A percentile compares a stretch with the other conserved stretches of the same genome.
These are phyloP conservation scores for Willisornis vidua DNA, from an alignment of 2,113 vertebrate species.

Conservation along the genomic window DNA sequence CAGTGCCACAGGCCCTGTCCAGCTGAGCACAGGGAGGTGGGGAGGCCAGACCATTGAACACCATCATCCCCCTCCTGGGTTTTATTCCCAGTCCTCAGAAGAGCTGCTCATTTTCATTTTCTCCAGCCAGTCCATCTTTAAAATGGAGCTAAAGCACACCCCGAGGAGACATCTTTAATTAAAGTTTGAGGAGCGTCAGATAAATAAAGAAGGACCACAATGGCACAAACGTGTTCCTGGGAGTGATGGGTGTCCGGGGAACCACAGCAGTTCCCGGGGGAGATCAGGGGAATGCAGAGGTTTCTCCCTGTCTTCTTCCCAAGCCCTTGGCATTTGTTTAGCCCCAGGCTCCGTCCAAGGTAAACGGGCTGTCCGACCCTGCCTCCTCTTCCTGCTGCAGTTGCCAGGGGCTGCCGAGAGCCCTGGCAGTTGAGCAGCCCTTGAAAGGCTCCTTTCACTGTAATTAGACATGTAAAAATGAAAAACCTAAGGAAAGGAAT, in stretches of 20 bases:
- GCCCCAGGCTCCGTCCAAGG: slow-evolving; percentile 41
- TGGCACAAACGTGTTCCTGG: neutral
- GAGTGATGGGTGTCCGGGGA: slow-evolving; percentile 11
- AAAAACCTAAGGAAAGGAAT: slow-evolving; percentile 60
- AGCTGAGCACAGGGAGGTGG: fast-evolving
- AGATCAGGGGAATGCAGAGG: slow-evolving; percentile 10
- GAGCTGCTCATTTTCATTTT: neutral
- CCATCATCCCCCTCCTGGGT: neutral
- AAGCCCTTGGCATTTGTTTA: slow-evolving; percentile 53
- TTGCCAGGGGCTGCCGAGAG: slow-evolving; percentile 55
- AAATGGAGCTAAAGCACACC: neutral
- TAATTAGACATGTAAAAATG: slow-evolving; percentile 67
- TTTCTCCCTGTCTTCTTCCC: slow-evolving; percentile 11
- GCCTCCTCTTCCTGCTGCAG: slow-evolving; percentile 29
- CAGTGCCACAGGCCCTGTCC: neutral
- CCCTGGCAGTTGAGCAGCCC: slow-evolving; percentile 43
- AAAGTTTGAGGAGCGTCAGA: slow-evolving; percentile 22
- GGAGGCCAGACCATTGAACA: neutral
- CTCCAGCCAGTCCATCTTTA: neutral
- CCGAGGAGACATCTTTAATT: slow-evolving; percentile 38
- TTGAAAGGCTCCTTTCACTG: slow-evolving; percentile 58
- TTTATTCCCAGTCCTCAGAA: neutral
- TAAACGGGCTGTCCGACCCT: slow-evolving; percentile 15
- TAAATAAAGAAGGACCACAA: slow-evolving; percentile 8
- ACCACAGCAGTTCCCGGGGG: slow-evolving; percentile 45